Evolutionary conservation across 1,140 invertebrate species (phyloP), one percentile per base, ranked within the genome.

Genomic region (Hypothenemus hampei): DNA sequence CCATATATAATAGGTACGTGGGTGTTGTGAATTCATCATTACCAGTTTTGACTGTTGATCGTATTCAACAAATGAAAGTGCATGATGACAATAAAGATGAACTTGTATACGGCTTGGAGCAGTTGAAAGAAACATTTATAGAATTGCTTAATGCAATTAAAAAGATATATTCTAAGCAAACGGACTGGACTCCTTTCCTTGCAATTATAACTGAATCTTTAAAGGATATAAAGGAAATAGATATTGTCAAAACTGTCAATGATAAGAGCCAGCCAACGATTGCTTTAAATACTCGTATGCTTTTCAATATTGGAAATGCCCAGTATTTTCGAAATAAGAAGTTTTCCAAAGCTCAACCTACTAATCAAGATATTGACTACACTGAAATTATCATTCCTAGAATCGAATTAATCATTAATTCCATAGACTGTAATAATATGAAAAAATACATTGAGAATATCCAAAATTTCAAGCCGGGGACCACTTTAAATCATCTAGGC

Each of bases 321-420:
- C 13, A 35, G 21, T 61, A 53, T 33, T 45, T 61, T 36, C 44
- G 59, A 41, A 58, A 61, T 16, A 61, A 61, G 33, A 61, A 61
- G 26, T 16, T 61, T 1, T 24, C 41, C 8, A 60, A 46, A 39
- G 48, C 46, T 4, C 7, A 11, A 11, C 33, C 48, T 10, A 21
- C 41, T 10, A 26, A 31, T 10, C 18, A 26, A 7, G 40, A 45
- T 7, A 29, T 61, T 8, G 45, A 39, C 8, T 58, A 45, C 24
- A 58, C 43, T 13, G 59, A 61, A 50, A 40, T 51, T 10, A 49
- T 58, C 4, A 47, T 61, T n/a, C 60, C 60, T 4, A 61, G 49
- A 52, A 52, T 61, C 29, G 52, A 61, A 21, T 47, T 46, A 6
- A 36, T 37, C 4, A 16, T 61, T 23, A 13, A 11, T 24, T 1